Conservation (phyloP, 2,797 vertebrate species). For the Pangasius larnaudii region DNA sequence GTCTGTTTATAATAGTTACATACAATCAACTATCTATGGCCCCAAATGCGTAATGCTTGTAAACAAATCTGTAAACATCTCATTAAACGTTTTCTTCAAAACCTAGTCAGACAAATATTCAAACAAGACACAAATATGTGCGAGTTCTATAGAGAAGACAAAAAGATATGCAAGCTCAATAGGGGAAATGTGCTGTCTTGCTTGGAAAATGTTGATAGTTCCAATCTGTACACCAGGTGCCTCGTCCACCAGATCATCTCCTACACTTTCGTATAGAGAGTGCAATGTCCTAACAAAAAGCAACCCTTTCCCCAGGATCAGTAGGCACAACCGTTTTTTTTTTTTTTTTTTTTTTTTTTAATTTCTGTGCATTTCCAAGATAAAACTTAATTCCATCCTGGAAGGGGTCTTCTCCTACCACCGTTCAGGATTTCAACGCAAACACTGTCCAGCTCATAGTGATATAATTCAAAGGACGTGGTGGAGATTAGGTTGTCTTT, state of each 20-base stretch:
- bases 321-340: slow-evolving; percentile 21
- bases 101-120: slow-evolving; percentile 6
- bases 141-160: slow-evolving; percentile 2
- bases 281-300: not conserved
- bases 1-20: not conserved
- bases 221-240: not conserved
- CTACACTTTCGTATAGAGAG: not conserved
- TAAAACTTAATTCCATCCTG: slow-evolving; percentile 29
- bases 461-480: not conserved
- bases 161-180: not conserved
- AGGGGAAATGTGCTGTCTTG: slow-evolving; percentile 8
- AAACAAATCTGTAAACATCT: slow-evolving; percentile 43
- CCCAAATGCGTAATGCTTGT: slow-evolving; percentile 32
- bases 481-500: not conserved
- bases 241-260: not conserved
- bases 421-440: not conserved
- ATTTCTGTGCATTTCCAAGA: slow-evolving; percentile 1
- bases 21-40: slow-evolving; percentile 22
- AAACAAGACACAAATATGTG: slow-evolving; percentile 20
- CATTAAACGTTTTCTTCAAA: slow-evolving; percentile 13
- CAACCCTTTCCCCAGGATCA: not conserved
- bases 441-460: not conserved
- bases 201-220: not conserved
- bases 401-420: not conserved
- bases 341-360: not conserved